Conservation (phyloP, 2,888 invertebrate species). For the Drosophila vallismaia region DNA sequence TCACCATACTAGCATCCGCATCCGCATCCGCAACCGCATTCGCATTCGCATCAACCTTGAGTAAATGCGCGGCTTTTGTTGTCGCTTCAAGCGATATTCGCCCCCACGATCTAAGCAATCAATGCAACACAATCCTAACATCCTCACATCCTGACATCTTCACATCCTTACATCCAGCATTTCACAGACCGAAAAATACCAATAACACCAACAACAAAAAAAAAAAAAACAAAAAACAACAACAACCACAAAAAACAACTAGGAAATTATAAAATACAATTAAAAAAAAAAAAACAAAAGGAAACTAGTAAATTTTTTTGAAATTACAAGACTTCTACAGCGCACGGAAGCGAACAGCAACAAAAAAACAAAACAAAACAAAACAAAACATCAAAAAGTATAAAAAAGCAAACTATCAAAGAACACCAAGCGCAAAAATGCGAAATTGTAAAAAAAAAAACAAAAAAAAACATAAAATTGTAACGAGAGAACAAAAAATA, state of each 20-base stretch:
- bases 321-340: conserved; percentile 62
- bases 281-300: conserved; percentile 52
- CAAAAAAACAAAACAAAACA: conserved; percentile 25
- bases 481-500: conserved; percentile 8
- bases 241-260: conserved; percentile 50
- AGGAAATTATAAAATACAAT: conserved; percentile 75
- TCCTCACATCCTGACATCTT: neutral
- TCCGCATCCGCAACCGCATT: conserved; percentile 6
- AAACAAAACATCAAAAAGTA: conserved; percentile 17
- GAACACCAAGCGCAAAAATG: conserved; percentile 35
- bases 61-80: conserved; percentile 41
- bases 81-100: conserved; percentile 40
- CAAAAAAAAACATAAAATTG: conserved; percentile 21
- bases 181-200: conserved; percentile 47
- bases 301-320: conserved; percentile 70
- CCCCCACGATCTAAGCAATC: conserved; percentile 9
- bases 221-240: conserved; percentile 52
- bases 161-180: conserved; percentile 17
- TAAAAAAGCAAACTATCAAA: conserved; percentile 28
- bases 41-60: conserved; percentile 27
- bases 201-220: conserved; percentile 46
- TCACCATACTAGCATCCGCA: conserved; percentile 28
- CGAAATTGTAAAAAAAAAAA: conserved; percentile 17
- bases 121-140: conserved; percentile 3
- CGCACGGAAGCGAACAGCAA: conserved; percentile 50